Percentiles rank a stretch among this genome's conserved stretches.
Conservation (phyloP, 2,797 vertebrate genomes). For the Gambelia wislizenii region DNA sequence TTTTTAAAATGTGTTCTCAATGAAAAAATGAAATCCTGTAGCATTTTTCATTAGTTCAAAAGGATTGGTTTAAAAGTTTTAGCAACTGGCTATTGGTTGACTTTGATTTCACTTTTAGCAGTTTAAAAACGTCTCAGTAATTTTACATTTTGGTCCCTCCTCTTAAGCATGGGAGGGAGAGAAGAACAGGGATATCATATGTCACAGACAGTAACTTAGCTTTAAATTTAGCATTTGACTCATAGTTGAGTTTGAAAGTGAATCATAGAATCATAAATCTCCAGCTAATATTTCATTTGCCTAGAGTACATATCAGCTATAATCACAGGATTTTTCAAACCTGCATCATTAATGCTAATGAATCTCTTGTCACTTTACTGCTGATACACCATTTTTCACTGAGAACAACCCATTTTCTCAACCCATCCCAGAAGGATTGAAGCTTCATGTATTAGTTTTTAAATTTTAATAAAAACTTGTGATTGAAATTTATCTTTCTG, state of each 20-base stretch:
- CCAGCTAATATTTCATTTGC: conserved; percentile 23
- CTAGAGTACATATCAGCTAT: not conserved
- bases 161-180: not conserved
- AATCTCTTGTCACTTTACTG: not conserved
- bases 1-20: not conserved
- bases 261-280: conserved; percentile 10
- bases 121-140: not conserved
- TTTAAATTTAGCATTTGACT: conserved; percentile 27
- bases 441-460: not conserved
- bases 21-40: not conserved
- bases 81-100: conserved; percentile 6
- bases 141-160: not conserved
- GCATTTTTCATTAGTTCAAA: not conserved
- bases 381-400: not conserved
- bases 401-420: not conserved
- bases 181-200: not conserved
- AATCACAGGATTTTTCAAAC: conserved; percentile 5
- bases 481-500: not conserved
- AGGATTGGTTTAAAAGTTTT: not conserved
- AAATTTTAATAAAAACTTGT: conserved; percentile 18
- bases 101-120: conserved; percentile 15
- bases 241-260: conserved; percentile 7
- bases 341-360: conserved; percentile 15
- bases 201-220: conserved; percentile 2
- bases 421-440: not conserved